Evolutionary conservation across 2,797 vertebrate species (phyloP).

Genomic region (Cynopterus sphinx): DNA sequence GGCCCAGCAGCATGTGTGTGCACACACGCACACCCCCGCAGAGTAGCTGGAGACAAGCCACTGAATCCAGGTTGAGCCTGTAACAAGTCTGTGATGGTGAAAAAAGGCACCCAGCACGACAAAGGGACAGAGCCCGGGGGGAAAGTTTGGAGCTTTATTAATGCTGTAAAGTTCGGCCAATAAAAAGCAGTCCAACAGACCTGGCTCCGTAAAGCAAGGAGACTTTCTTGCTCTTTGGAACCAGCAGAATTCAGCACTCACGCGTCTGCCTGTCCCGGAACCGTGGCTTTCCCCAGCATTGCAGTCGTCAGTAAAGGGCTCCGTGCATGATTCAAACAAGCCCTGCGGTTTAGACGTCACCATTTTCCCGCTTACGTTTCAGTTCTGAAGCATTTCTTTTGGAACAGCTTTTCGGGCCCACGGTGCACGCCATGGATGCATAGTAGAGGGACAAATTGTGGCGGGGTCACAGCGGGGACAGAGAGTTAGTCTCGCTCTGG

Average conservation of each 20-base stretch:
- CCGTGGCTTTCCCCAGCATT: background rate
- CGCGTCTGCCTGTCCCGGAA: background rate
- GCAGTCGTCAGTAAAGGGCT: background rate
- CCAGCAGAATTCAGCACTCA: background rate
- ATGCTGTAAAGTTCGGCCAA: background rate
- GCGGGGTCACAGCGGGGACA: background rate
- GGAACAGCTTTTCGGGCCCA: background rate
- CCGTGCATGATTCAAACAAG: background rate
- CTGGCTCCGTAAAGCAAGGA: background rate
- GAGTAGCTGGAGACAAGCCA: background rate
- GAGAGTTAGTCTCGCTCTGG: background rate
- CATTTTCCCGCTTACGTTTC: fast-evolving
- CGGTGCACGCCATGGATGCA: background rate
- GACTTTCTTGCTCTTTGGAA: background rate
- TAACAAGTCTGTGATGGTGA: background rate
- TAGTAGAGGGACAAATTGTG: background rate
- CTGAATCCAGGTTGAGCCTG: background rate
- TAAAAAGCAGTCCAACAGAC: background rate
- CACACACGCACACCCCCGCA: background rate
- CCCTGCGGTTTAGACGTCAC: background rate
- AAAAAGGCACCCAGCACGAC: background rate
- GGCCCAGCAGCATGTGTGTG: background rate
- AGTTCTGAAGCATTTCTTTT: background rate
- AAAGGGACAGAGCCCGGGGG: background rate
- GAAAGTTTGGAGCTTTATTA: background rate